Evolutionary conservation across 1,140 invertebrate genomes (phyloP), one percentile per base, ranked within the genome.

Genomic region (Aleiodes sp.): DNA sequence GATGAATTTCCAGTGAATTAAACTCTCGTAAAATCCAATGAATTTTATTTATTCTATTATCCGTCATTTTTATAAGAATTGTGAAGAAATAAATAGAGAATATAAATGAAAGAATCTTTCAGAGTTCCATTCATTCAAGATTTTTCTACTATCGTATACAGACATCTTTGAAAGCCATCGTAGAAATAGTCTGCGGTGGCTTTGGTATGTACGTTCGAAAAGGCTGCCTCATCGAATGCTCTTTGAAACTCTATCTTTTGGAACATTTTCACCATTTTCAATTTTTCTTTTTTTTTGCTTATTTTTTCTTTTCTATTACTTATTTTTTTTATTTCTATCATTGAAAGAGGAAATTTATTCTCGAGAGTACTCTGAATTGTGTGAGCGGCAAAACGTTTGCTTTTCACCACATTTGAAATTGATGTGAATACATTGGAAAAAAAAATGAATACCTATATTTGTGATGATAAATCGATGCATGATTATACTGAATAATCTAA

Each of bases 391-490:
- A 52, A 52, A 52, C 46, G 46, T 10, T 52, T 52, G 46, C 46
- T 52, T 12, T 24, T 52, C 46, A 52, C 21, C 26, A 52, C 26
- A 21, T 52, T 52, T 16, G 39, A 52, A 52, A 52, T 52, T 52
- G 46, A 52, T 52, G 46, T n/a, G 46, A 21, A 52, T 52, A 21
- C 46, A 52, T 52, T 52, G 46, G n/a, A n/a, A n/a, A 52, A 52
- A 21, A 52, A 9, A 52, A 24, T 24, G 46, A 52, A 24, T 16
- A 21, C 21, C 9, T 24, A 52, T 52, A 24, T 21, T 52, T 52
- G 16, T 0, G n/a, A 16, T 43, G 21, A 52, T 52, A 52, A 52
- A 52, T 52, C 46, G 46, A 12, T 10, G 19, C 21, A 16, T 21
- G 46, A 52, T 21, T 21, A 52, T 21, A 24, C 46, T 21, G 26